phyloP scores from a whole-genome alignment of 2,113 vertebrate species.

The Pipa parva region DNA sequence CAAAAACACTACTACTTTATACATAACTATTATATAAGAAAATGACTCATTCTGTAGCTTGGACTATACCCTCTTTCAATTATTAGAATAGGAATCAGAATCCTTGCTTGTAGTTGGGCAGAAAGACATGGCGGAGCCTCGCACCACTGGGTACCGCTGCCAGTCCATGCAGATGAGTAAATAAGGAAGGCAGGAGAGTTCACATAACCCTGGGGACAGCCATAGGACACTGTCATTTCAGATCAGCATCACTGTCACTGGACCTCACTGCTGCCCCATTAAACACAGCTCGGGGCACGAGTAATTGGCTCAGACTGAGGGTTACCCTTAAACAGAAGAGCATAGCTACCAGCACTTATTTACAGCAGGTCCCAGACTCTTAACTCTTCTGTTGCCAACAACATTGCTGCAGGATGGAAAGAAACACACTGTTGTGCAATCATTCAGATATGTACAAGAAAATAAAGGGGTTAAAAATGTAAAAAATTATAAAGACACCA shows the following conservation, averaged over 20 bases:
- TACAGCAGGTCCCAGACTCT: conserved; percentile 29
- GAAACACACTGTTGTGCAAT: no score
- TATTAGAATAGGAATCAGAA: no score
- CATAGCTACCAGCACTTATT: conserved; percentile 33
- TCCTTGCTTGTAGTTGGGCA: conserved; percentile 16
- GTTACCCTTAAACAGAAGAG: conserved; percentile 40
- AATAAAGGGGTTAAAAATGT: no score
- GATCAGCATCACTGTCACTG: conserved; percentile 42
- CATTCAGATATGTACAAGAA: no score
- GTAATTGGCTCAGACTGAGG: conserved; percentile 42
- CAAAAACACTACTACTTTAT: no score
- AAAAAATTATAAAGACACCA: no score
- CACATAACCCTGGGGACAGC: conserved; percentile 43
- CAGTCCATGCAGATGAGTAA: conserved; percentile 44
- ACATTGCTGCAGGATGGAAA: neutral
- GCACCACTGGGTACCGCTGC: conserved; percentile 40
- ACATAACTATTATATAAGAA: no score
- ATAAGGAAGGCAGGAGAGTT: conserved; percentile 42
- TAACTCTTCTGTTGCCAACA: conserved; percentile 25
- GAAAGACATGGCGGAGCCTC: conserved; percentile 28
- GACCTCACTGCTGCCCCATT: conserved; percentile 43
- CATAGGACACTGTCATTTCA: conserved; percentile 39
- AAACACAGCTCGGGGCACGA: conserved; percentile 40
- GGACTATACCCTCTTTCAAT: no score
- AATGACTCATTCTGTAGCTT: no score